These are phyloP conservation scores for Phrynocephalus forsythii DNA, from an alignment of 2,797 vertebrate genomes.

Conservation along the genomic window DNA sequence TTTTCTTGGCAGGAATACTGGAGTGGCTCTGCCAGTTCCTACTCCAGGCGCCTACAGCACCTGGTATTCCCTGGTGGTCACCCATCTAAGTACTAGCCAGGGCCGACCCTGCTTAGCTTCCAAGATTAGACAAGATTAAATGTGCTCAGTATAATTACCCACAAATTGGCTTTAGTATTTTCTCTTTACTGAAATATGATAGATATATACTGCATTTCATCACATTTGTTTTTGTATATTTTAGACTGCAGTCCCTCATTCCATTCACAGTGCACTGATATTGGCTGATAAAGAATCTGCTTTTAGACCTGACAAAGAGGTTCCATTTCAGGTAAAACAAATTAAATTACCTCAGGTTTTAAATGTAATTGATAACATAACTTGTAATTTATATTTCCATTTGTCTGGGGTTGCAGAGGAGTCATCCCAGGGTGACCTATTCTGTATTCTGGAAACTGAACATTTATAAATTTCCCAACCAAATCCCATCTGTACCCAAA, in stretches of 20 bases:
- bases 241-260: constrained; percentile 81
- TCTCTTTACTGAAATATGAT: neutral
- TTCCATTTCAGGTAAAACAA: constrained; percentile 79
- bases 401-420: neutral
- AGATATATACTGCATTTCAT: neutral
- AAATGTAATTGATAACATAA: neutral
- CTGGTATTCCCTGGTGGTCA: no score
- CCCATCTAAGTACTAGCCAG: no score
- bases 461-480: no score
- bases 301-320: constrained; percentile 80
- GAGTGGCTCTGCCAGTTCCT: no score
- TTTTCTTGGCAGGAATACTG: no score
- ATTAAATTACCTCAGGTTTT: neutral
- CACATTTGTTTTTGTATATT: constrained; percentile 1
- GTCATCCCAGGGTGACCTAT: neutral
- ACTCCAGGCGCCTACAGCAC: no score
- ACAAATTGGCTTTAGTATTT: constrained; percentile 12
- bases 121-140: no score
- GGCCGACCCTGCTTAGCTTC: no score
- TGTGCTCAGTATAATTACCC: neutral
- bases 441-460: neutral
- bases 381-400: neutral
- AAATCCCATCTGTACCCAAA: neutral
- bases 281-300: constrained; percentile 84
- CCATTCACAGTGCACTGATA: constrained; percentile 83